phyloP scores from a whole-genome alignment of 2,888 invertebrate genomes.

The Spisula solida region DNA sequence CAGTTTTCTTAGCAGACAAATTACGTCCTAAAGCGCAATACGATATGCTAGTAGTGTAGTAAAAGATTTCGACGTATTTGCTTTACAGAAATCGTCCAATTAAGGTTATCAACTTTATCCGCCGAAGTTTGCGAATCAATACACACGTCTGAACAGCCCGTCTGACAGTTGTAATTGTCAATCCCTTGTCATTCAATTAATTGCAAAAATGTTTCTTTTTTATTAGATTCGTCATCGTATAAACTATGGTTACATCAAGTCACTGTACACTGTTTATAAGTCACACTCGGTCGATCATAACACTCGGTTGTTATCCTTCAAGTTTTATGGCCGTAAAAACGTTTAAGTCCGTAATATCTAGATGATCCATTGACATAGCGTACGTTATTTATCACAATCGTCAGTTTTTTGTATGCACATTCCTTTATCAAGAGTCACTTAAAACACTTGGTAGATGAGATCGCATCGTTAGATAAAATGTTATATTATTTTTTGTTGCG shows the following conservation, averaged over 20 bases:
- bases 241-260: not conserved
- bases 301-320: slow-evolving; percentile 30
- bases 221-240: slow-evolving; percentile 20
- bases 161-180: not conserved
- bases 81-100: slow-evolving; percentile 7
- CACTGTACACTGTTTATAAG: not conserved
- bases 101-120: not conserved
- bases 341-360: slow-evolving; percentile 26
- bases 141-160: not conserved
- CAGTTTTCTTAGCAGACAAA: slow-evolving; percentile 8
- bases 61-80: slow-evolving; percentile 12
- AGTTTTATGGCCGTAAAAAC: slow-evolving; percentile 33
- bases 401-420: slow-evolving; percentile 20
- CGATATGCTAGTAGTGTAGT: not conserved
- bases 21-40: not conserved
- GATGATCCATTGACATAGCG: slow-evolving; percentile 44
- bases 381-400: slow-evolving; percentile 40
- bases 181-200: slow-evolving; percentile 24
- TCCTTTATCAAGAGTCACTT: slow-evolving; percentile 18
- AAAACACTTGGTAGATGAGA: not conserved
- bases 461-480: not conserved
- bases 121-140: slow-evolving; percentile 2
- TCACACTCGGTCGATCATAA: slow-evolving; percentile 39
- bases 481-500: not conserved
- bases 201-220: slow-evolving; percentile 15